Conservation (phyloP, 2,113 vertebrate species). For the Anseranas semipalmata region DNA sequence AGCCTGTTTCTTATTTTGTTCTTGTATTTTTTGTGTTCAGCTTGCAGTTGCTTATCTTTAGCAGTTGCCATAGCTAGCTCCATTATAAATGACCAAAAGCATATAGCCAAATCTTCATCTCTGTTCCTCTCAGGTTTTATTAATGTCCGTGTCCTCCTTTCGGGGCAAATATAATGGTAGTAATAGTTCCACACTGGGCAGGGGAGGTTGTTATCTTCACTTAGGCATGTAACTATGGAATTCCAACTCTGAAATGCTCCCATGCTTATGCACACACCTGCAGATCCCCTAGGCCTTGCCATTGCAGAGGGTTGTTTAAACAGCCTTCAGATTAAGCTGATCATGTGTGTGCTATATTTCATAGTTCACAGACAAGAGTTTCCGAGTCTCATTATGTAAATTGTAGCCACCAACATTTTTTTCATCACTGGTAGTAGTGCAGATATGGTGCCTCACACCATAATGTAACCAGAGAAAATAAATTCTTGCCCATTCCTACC, state of each 20-base stretch:
- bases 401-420: neutral
- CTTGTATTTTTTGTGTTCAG: neutral
- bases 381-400: neutral
- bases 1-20: neutral
- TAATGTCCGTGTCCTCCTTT: neutral
- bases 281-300: neutral
- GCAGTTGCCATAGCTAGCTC: neutral
- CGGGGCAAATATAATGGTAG: neutral
- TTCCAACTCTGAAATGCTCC: neutral
- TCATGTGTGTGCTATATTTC: neutral
- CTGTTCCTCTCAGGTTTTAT: neutral
- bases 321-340: neutral
- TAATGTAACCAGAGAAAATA: neutral
- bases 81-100: neutral
- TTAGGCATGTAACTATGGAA: neutral
- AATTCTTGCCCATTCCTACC: neutral
- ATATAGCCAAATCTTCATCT: neutral
- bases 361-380: neutral
- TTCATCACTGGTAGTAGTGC: neutral
- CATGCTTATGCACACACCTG: neutral
- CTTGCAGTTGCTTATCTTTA: neutral
- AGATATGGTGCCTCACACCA: accelerated
- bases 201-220: neutral
- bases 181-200: neutral
- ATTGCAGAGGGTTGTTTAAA: neutral